Evolutionary conservation across 2,888 invertebrate species (phyloP).

Genomic region (Epistrophella euchroma): DNA sequence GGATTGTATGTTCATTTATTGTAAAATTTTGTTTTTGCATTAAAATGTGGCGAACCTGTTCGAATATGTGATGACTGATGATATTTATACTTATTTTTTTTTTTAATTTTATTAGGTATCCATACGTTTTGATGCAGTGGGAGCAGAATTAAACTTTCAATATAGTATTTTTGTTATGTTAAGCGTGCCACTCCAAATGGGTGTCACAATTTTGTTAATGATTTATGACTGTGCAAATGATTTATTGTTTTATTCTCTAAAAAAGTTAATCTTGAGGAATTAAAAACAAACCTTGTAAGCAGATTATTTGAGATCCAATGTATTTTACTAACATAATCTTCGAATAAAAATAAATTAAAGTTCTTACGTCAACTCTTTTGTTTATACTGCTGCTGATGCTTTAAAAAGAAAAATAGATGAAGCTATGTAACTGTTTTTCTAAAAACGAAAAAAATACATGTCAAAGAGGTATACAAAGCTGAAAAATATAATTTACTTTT

Average conservation of each 20-base stretch:
- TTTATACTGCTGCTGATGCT: not conserved
- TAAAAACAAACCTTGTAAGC: constrained; percentile 1
- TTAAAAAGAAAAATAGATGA: not conserved
- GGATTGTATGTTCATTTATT: constrained; percentile 19
- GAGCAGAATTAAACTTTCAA: constrained; percentile 14
- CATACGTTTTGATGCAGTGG: not conserved
- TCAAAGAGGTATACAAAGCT: no score
- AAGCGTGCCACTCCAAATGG: constrained; percentile 26
- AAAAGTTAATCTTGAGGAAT: not conserved
- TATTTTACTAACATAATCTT: not conserved
- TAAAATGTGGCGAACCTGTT: constrained; percentile 23
- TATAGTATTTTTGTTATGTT: constrained; percentile 1
- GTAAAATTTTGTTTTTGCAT: constrained; percentile 19
- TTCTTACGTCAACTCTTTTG: constrained; percentile 35
- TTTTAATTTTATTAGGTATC: not conserved
- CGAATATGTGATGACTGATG: constrained; percentile 1
- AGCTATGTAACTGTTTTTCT: not conserved
- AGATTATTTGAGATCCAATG: constrained; percentile 4
- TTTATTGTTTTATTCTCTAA: not conserved
- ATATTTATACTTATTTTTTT: constrained; percentile 7
- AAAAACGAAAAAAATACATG: no score
- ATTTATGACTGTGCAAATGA: constrained; percentile 13
- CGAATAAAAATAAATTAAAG: constrained; percentile 5
- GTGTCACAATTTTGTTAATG: not conserved
- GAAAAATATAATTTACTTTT: no score